phyloP scores from a whole-genome alignment of 2,888 invertebrate species.

The Abrostola triplasia region DNA sequence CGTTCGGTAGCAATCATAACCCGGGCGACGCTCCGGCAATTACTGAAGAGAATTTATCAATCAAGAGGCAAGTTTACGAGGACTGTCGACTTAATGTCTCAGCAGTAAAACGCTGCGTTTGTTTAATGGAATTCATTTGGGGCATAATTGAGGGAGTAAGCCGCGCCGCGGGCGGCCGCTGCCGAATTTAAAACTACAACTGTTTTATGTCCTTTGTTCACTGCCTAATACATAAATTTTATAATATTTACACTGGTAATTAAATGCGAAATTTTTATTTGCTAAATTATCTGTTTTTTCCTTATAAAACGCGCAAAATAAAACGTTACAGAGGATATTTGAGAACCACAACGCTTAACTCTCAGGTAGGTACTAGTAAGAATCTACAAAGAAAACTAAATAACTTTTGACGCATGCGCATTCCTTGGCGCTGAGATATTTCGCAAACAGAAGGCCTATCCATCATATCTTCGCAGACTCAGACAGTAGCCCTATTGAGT shows the following conservation, averaged over 20 bases:
- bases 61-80: conserved; percentile 77
- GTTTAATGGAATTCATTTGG: conserved; percentile 70
- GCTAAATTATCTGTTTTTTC: conserved; percentile 9
- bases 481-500: conserved; percentile 13
- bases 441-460: conserved; percentile 31
- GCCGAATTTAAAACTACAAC: conserved; percentile 73
- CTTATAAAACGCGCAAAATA: neutral
- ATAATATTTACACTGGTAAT: conserved; percentile 48
- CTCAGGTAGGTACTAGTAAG: neutral
- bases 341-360: neutral
- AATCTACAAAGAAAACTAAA: conserved; percentile 11
- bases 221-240: conserved; percentile 58
- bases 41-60: conserved; percentile 71
- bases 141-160: conserved; percentile 69
- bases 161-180: conserved; percentile 76
- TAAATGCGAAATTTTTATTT: conserved; percentile 40
- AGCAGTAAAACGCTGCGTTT: conserved; percentile 67
- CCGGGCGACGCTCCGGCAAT: conserved; percentile 66
- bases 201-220: conserved; percentile 66
- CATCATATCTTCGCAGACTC: conserved; percentile 30
- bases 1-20: conserved; percentile 66
- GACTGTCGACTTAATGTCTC: conserved; percentile 67
- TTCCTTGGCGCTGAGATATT: conserved; percentile 20
- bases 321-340: neutral
- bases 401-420: conserved; percentile 16